phyloP scores from a whole-genome alignment of 2,113 vertebrate genomes.

The Sylvilagus bachmani region DNA sequence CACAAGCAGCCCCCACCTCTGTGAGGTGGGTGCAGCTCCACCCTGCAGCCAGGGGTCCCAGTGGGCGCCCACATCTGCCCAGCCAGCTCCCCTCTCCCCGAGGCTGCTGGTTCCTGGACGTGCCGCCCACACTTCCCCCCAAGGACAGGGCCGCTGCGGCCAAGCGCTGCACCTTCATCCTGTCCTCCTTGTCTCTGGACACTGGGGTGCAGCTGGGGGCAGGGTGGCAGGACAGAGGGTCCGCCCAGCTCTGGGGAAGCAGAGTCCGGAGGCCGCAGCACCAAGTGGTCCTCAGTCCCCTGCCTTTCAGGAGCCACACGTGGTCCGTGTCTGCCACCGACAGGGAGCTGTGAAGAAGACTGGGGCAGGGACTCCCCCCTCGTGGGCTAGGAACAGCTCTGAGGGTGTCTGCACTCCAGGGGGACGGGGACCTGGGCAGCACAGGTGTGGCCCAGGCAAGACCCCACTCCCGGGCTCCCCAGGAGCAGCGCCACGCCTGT shows the following conservation, averaged over 20 bases:
- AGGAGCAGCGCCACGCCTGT: not conserved
- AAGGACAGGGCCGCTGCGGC: not conserved
- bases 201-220: not conserved
- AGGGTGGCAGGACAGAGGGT: too few species aligned
- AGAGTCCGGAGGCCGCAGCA: too few species aligned
- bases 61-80: fast-evolving
- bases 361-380: too few species aligned
- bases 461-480: not conserved
- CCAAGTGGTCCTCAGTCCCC: too few species aligned
- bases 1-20: not conserved
- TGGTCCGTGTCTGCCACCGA: too few species aligned
- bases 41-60: fast-evolving
- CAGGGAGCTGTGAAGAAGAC: too few species aligned
- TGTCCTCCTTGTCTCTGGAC: not conserved
- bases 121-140: not conserved
- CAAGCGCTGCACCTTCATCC: not conserved
- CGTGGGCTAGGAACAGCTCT: too few species aligned
- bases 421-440: too few species aligned
- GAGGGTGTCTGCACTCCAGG: too few species aligned
- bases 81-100: not conserved
- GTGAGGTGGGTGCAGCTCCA: not conserved
- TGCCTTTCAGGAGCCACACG: too few species aligned
- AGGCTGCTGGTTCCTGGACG: not conserved
- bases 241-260: too few species aligned
- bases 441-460: not conserved